A percentile compares a stretch with the other conserved stretches of the same genome.
phyloP scores from a whole-genome alignment of 2,797 vertebrate genomes.

The Enteromius anoplus region DNA sequence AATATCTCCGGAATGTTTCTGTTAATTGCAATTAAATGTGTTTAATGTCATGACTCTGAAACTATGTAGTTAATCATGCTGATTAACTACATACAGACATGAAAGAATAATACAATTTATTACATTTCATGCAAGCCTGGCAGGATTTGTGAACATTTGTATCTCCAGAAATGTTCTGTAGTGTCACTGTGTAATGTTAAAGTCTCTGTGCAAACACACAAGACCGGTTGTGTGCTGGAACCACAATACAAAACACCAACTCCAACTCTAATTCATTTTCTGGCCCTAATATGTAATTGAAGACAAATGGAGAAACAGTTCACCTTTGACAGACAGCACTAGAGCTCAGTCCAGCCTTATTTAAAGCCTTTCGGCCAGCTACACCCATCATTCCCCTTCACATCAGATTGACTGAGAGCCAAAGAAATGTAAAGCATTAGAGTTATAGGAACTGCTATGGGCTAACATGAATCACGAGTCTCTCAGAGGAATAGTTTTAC shows the following conservation, averaged over 20 bases:
- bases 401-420: slow-evolving; percentile 12
- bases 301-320: not conserved
- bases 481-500: slow-evolving; percentile 75
- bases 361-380: slow-evolving; percentile 9
- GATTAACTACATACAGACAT: not conserved
- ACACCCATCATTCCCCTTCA: slow-evolving; percentile 12
- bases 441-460: slow-evolving; percentile 61
- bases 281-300: not conserved
- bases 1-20: too few species aligned
- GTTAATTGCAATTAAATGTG: not conserved
- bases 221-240: not conserved
- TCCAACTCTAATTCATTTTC: not conserved
- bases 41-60: not conserved
- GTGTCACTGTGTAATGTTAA: not conserved
- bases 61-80: not conserved
- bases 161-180: not conserved
- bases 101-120: not conserved
- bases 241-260: not conserved
- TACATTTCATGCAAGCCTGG: not conserved
- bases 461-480: slow-evolving; percentile 71
- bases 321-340: not conserved
- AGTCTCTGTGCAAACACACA: not conserved
- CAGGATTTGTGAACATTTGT: not conserved
- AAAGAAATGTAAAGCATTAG: slow-evolving; percentile 24
- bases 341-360: not conserved